Base-by-base conservation (phyloP, 2,888 invertebrate species). In the Eristalis pertinax region DNA sequence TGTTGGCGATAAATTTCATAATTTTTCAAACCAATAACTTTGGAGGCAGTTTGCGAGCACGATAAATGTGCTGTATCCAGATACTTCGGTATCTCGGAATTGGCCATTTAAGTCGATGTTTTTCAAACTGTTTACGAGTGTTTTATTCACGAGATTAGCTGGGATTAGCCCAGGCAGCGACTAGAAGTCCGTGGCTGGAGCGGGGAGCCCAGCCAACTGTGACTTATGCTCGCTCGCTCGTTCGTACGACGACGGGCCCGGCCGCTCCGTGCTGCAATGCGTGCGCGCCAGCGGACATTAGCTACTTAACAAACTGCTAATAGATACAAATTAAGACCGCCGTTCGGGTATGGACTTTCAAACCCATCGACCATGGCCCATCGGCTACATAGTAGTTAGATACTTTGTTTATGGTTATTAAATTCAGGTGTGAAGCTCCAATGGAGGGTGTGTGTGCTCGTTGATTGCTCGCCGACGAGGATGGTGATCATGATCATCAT, bases 81-180 rank as follows among this genome's bases (percentile, higher is more conserved):
- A 74, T 74, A 81, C 74, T 70, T 82, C 70, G 35, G 65, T 82
- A 82, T 82, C 81, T 82, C 65, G 69, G 63, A 82, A 76, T 41
- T 76, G 69, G 58, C 60, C 64, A 82, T 82, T 82, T 70, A 82
- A 64, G 81, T 82, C 75, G 24, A 70, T 75, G 81, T 82, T 76
- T 82, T 67, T 76, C 81, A 76, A 82, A 70, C 43, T 69, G 58
- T 82, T 82, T 82, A 82, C 75, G 81, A 75, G 75, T 65, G 65
- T 82, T 65, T 82, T 82, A 82, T 76, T 69, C 81, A 82, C 62
- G 58, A 74, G 74, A 81, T 81, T 81, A 75, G 56, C 58, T 5
- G 11, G 32, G 38, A 60, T 41, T 56, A 56, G 38, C 8, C 7
- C 8, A 3, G 10, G 32, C 32, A n/a, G 65, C 43, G 63, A 50